phyloP scores from a whole-genome alignment of 2,797 vertebrate species.

The Merluccius polli region DNA sequence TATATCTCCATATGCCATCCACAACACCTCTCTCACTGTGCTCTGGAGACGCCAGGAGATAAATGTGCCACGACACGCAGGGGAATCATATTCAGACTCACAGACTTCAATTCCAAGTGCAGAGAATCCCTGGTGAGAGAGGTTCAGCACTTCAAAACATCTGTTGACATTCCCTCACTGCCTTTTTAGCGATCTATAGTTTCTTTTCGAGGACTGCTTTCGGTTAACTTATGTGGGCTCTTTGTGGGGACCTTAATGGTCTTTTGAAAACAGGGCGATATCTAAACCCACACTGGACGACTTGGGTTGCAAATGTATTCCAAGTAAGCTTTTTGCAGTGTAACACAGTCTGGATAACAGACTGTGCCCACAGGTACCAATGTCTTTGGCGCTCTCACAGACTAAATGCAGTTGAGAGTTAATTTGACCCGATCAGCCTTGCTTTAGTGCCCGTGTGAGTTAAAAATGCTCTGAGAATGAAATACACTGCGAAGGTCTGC shows the following conservation, averaged over 20 bases:
- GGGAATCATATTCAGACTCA: background rate
- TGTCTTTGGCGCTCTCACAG: background rate
- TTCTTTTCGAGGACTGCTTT: background rate
- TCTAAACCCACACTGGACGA: constrained; percentile 33
- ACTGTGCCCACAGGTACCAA: constrained; percentile 2
- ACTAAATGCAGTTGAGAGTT: background rate
- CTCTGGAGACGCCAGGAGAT: background rate
- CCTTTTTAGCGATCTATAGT: background rate
- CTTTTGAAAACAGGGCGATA: constrained; percentile 4
- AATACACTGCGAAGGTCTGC: background rate
- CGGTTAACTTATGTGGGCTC: background rate
- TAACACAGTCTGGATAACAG: constrained; percentile 25
- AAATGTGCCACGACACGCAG: too few relatives aligned
- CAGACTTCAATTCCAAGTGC: background rate
- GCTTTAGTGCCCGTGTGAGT: background rate
- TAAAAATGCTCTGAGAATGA: background rate
- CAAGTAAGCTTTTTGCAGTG: constrained; percentile 28
- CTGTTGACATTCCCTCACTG: background rate
- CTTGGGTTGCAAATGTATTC: constrained; percentile 23
- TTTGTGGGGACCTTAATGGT: background rate
- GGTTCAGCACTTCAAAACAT: background rate
- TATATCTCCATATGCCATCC: background rate
- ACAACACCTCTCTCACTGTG: background rate
- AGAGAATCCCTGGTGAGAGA: background rate
- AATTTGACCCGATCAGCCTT: background rate